phyloP scores from a whole-genome alignment of 2,113 vertebrate genomes.

The Cygnus atratus region DNA sequence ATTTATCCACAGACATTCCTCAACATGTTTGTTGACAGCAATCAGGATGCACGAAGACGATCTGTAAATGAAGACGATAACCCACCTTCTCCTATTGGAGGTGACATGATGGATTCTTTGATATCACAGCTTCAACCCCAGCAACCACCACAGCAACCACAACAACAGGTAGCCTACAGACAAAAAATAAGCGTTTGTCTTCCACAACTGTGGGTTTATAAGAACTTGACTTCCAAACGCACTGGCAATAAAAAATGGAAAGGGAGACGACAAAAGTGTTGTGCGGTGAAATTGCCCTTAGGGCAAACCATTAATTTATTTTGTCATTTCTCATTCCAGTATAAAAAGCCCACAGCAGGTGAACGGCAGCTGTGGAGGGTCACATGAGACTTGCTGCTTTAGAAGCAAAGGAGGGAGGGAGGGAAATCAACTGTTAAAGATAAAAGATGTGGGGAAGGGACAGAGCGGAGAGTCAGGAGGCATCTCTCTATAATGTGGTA shows the following conservation, averaged over 20 bases:
- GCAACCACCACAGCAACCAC: slow-evolving; percentile 75
- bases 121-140: slow-evolving; percentile 88
- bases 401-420: neutral
- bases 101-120: slow-evolving; percentile 92
- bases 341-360: neutral
- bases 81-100: slow-evolving; percentile 95
- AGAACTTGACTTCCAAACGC: neutral
- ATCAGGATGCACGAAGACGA: slow-evolving; percentile 93
- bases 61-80: slow-evolving; percentile 98
- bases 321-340: slow-evolving; percentile 8
- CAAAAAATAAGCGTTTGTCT: slow-evolving; percentile 1
- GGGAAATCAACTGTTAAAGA: neutral
- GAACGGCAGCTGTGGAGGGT: slow-evolving; percentile 16
- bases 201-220: neutral
- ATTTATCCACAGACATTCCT: slow-evolving; percentile 88
- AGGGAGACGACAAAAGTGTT: neutral
- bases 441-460: neutral
- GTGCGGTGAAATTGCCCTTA: neutral
- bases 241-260: neutral
- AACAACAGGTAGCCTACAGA: slow-evolving; percentile 78
- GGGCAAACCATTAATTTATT: neutral
- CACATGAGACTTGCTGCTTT: neutral
- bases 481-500: neutral
- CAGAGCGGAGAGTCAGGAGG: neutral
- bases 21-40: slow-evolving; percentile 99